A percentile compares a stretch with the other conserved stretches of the same genome.
Conservation (phyloP, 2,113 vertebrate species). For the Cromileptes altivelis region DNA sequence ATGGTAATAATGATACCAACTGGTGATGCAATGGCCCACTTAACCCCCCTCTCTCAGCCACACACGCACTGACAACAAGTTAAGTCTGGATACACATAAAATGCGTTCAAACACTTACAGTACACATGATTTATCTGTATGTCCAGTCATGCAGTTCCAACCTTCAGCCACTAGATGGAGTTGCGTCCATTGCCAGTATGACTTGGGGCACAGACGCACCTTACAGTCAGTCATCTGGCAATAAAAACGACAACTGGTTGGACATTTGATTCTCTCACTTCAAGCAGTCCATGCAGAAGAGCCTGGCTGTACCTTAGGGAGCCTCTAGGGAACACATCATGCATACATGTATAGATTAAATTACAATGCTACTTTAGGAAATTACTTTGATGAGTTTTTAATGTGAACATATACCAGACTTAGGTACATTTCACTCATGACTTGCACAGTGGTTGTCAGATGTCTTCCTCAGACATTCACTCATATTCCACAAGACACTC, state of each 20-base stretch:
- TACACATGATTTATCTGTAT: not conserved
- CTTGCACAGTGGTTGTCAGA: too few species aligned
- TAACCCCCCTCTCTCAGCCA: not conserved
- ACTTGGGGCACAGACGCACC: not conserved
- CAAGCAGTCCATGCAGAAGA: not conserved
- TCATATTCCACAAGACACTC: too few species aligned
- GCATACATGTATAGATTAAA: not conserved
- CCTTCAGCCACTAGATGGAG: slow-evolving; percentile 68
- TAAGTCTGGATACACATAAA: not conserved
- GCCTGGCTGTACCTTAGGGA: not conserved
- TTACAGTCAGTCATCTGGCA: not conserved
- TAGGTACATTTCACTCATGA: too few species aligned
- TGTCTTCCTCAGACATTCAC: too few species aligned
- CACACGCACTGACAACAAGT: not conserved
- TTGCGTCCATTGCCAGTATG: not conserved
- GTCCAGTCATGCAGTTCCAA: not conserved
- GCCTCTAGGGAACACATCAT: not conserved
- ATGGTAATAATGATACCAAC: not conserved
- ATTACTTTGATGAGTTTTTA: too few species aligned
- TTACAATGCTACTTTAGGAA: too few species aligned
- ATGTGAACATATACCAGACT: too few species aligned
- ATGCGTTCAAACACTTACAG: not conserved
- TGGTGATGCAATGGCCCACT: not conserved
- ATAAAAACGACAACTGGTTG: not conserved
- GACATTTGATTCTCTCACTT: not conserved